phyloP scores from a whole-genome alignment of 2,113 vertebrate species.

The Etheostoma cragini region DNA sequence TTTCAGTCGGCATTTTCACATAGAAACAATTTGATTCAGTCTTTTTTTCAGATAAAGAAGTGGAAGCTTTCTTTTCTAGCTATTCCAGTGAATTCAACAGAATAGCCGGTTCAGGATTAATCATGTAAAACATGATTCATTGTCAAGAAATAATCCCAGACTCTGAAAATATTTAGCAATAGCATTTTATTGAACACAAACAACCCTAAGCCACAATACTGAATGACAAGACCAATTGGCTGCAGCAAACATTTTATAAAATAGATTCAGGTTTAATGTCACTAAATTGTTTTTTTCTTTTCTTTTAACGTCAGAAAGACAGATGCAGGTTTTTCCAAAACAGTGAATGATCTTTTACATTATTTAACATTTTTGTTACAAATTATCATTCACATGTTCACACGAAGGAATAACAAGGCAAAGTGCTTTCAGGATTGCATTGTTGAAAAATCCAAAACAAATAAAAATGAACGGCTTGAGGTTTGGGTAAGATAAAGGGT shows the following conservation, averaged over 20 bases:
- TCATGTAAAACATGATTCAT: not conserved
- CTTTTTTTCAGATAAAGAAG: not conserved
- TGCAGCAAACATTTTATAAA: constrained; percentile 89
- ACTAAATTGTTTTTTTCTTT: constrained; percentile 80
- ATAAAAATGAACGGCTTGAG: constrained; percentile 83
- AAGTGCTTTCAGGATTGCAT: constrained; percentile 90
- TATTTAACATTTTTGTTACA: constrained; percentile 86
- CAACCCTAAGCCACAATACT: constrained; percentile 93
- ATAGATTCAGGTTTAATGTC: constrained; percentile 88
- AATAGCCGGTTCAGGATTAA: not conserved
- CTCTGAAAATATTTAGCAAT: constrained; percentile 85
- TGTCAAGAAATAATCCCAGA: constrained; percentile 16
- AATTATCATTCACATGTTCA: constrained; percentile 87
- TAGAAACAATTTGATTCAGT: not conserved
- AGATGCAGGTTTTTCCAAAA: constrained; percentile 85
- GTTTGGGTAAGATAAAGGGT: constrained; percentile 71
- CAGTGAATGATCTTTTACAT: constrained; percentile 86
- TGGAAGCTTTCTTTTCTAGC: not conserved
- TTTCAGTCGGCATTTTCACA: not conserved
- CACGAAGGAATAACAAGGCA: constrained; percentile 88
- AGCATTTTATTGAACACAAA: constrained; percentile 95
- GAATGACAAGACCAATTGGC: constrained; percentile 89
- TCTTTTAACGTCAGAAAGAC: constrained; percentile 87
- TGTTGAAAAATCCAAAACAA: constrained; percentile 76
- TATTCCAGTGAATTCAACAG: not conserved